Conservation (phyloP, 2,113 vertebrate species). For the Oenanthe melanoleuca region DNA sequence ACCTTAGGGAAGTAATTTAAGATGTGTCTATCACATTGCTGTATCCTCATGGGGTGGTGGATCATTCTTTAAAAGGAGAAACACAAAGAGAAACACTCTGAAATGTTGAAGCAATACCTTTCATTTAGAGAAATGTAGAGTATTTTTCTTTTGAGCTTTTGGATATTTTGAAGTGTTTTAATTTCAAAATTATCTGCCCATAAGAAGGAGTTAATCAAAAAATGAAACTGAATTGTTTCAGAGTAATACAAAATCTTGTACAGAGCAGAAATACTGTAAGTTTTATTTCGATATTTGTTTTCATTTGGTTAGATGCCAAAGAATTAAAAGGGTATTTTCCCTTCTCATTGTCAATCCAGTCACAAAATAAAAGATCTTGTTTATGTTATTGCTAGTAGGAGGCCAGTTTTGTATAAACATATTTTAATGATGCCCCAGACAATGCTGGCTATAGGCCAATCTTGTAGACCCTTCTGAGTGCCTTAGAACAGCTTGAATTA, state of each 20-base stretch:
- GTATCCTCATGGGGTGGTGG: not conserved
- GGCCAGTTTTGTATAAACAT: not conserved
- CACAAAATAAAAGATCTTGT: not conserved
- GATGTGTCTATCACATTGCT: not conserved
- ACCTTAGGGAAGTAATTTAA: conserved; percentile 40
- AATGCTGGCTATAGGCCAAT: not conserved
- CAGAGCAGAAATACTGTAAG: not conserved
- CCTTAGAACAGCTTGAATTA: not conserved
- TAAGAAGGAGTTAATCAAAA: not conserved
- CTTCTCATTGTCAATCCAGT: not conserved
- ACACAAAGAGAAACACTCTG: not conserved
- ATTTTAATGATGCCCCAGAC: not conserved
- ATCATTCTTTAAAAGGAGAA: not conserved
- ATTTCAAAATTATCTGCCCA: not conserved
- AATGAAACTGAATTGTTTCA: not conserved
- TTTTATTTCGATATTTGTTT: not conserved
- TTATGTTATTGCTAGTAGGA: not conserved
- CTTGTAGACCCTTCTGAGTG: not conserved
- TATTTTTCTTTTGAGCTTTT: not conserved
- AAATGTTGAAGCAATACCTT: not conserved
- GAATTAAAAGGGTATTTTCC: not conserved
- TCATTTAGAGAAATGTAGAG: not conserved
- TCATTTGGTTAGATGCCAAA: not conserved
- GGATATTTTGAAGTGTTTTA: not conserved
- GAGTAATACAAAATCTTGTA: not conserved